Evolutionary conservation across 2,797 vertebrate genomes (phyloP), one percentile per base, ranked within the genome.

Genomic region (Manis crassicaudata): DNA sequence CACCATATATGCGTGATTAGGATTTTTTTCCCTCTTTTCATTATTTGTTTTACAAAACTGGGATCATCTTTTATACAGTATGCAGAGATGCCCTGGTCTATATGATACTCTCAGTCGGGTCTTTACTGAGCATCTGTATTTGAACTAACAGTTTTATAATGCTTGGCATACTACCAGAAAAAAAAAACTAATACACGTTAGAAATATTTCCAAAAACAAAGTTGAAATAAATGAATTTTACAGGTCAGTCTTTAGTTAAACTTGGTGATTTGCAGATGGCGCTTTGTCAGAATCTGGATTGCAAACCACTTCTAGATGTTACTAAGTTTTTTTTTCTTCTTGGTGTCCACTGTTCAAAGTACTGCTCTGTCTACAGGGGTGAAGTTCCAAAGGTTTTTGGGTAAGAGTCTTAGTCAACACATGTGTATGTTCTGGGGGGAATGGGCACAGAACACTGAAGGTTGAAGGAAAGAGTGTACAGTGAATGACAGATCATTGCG

Each of bases 181-280:
- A 92, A 92, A 58, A 4, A 87, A 92, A 76, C 40, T 50, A 68
- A 40, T 37, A n/a, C 3, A 54, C 40, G 54, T 92, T 60, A 77
- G 8, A 46, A 80, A 80, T 46, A 63, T 40, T 93, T 83, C 84
- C 54, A 40, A 95, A 90, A 90, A 32, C 32, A 27, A 89, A 68
- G 20, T 63, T 81, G 35, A 96, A 87, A 83, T 80, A 82, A 62
- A 52, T 75, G 50, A 13, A 46, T 46, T 96, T 76, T 92, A 76
- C 12, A 72, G 54, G 32, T 40, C 32, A 46, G 3, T 60, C 40
- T 67, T 56, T 54, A 40, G 17, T 40, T 81, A 63, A 77, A 6
- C 25, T 50, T 75, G 12, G 16, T 77, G n/a, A 46, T 86, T 95
- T 35, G 3, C 46, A 88, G 17, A 35, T 8, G 40, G 67, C 2